Percentiles rank a stretch among this genome's conserved stretches.
Conservation (phyloP, 2,888 invertebrate species). For the Emmelina monodactyla region DNA sequence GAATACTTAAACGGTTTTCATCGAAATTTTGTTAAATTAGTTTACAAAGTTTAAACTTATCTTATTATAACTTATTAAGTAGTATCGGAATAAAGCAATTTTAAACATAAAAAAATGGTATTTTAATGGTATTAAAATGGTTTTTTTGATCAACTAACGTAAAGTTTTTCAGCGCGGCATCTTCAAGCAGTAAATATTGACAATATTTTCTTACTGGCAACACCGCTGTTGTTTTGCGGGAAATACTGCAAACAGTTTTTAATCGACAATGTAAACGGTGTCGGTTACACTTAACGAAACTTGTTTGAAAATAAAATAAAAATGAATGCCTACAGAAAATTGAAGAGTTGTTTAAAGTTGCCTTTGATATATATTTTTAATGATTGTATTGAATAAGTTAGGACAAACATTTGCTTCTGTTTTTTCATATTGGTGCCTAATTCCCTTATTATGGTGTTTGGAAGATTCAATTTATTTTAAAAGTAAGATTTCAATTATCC, state of each 20-base stretch:
- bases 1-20: constrained; percentile 34
- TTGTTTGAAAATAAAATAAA: constrained; percentile 12
- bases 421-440: too few species aligned
- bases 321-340: too few species aligned
- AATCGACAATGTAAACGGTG: constrained; percentile 48
- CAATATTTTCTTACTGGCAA: constrained; percentile 35
- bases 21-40: constrained; percentile 3
- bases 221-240: constrained; percentile 25
- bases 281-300: constrained; percentile 46
- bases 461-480: too few species aligned
- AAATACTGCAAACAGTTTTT: constrained; percentile 44
- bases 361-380: too few species aligned
- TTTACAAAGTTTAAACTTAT: background rate
- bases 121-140: background rate
- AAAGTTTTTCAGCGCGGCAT: too few species aligned
- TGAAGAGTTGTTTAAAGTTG: too few species aligned
- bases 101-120: background rate
- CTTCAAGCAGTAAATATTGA: constrained; percentile 38
- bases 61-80: constrained; percentile 8
- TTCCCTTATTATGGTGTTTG: too few species aligned
- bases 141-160: too few species aligned
- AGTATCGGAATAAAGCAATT: constrained; percentile 16
- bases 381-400: too few species aligned
- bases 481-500: too few species aligned
- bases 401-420: too few species aligned